A percentile compares a stretch with the other conserved stretches of the same genome.
Evolutionary conservation across 1,140 invertebrate genomes (phyloP).

Genomic region (Metaphire vulgaris): DNA sequence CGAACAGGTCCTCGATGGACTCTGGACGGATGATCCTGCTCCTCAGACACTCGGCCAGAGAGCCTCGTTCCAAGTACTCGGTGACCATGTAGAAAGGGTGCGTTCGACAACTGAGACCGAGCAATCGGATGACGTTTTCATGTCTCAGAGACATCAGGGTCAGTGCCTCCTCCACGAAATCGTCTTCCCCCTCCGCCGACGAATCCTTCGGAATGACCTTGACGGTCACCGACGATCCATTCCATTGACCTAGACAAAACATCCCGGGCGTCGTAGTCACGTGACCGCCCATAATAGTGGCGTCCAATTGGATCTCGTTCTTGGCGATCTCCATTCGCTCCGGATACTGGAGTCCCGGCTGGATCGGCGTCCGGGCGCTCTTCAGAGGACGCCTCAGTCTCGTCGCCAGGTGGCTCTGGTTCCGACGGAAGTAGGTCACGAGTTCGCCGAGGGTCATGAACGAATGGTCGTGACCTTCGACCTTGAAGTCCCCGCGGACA

Average conservation of each 20-base stretch:
- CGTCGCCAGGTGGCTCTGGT: conserved; percentile 24
- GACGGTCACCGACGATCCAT: conserved; percentile 17
- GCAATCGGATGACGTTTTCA: conserved; percentile 24
- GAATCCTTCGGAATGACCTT: conserved; percentile 23
- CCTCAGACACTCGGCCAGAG: conserved; percentile 18
- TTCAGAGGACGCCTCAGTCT: conserved; percentile 27
- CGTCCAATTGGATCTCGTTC: conserved; percentile 7
- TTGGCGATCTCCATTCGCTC: conserved; percentile 14
- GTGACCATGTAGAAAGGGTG: conserved; percentile 25
- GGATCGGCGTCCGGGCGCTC: conserved; percentile 19
- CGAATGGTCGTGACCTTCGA: conserved; percentile 25
- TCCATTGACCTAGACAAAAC: conserved; percentile 18
- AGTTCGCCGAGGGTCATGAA: conserved; percentile 25
- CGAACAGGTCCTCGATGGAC: conserved; percentile 25
- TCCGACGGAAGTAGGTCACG: conserved; percentile 24
- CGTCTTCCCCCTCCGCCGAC: conserved; percentile 20
- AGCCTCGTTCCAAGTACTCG: conserved; percentile 19
- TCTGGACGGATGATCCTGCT: conserved; percentile 13
- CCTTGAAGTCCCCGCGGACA: conserved; percentile 27
- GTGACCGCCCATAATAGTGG: conserved; percentile 24
- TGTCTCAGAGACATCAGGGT: conserved; percentile 26
- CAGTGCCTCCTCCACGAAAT: conserved; percentile 26
- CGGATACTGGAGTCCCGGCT: conserved; percentile 28
- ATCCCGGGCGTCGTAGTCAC: conserved; percentile 23
- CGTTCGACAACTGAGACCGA: conserved; percentile 26